phyloP scores from a whole-genome alignment of 2,797 vertebrate genomes.

The Gymnoscopelus braueri region DNA sequence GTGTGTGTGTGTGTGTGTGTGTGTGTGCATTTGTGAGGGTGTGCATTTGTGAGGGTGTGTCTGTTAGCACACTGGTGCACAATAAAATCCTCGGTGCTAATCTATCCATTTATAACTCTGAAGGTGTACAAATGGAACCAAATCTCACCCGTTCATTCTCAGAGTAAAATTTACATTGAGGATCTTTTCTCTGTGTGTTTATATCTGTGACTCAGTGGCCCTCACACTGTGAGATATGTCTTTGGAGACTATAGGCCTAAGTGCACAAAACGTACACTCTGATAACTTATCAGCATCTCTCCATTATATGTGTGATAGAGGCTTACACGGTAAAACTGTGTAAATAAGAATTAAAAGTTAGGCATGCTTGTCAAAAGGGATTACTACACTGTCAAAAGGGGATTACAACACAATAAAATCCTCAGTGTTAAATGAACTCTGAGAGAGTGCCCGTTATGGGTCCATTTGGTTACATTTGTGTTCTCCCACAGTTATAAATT shows the following conservation, averaged over 20 bases:
- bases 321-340: slow-evolving; percentile 12
- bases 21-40: background rate
- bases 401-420: background rate
- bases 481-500: too few species aligned
- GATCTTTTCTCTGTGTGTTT: too few species aligned
- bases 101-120: too few species aligned
- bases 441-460: too few species aligned
- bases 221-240: slow-evolving; percentile 15
- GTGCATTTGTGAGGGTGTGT: background rate
- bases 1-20: background rate
- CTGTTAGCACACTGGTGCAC: too few species aligned
- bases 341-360: slow-evolving; percentile 1
- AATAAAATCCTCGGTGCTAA: too few species aligned
- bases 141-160: too few species aligned
- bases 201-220: background rate
- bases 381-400: background rate
- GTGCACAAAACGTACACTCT: slow-evolving; percentile 8
- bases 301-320: slow-evolving; percentile 21
- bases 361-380: background rate
- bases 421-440: background rate
- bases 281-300: slow-evolving; percentile 38
- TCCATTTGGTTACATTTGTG: too few species aligned
- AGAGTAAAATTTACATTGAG: too few species aligned
- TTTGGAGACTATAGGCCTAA: slow-evolving; percentile 19
- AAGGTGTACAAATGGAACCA: too few species aligned